Conservation (phyloP, 2,113 vertebrate genomes). For the Myotis davidii region DNA sequence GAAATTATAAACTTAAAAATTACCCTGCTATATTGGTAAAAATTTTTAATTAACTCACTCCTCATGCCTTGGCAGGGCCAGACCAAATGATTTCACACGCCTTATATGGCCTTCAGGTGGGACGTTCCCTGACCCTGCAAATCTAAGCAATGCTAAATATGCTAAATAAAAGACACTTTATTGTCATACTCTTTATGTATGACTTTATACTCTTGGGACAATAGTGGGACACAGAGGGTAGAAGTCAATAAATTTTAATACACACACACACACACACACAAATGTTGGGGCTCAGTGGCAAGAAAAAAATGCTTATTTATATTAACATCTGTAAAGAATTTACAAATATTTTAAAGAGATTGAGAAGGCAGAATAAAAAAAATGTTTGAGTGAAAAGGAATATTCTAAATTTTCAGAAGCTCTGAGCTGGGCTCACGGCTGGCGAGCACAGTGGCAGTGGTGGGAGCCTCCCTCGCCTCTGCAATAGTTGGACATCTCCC, state of each 20-base stretch:
- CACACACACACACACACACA: background rate
- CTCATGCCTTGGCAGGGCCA: no score
- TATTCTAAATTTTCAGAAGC: background rate
- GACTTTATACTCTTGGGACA: slow-evolving; percentile 19
- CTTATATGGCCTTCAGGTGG: no score
- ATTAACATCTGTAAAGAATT: slow-evolving; percentile 11
- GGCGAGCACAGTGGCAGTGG: no score
- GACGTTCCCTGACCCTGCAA: no score
- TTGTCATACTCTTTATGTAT: no score
- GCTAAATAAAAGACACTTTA: slow-evolving; percentile 46
- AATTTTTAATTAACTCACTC: no score
- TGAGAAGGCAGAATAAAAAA: background rate
- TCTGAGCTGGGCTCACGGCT: no score
- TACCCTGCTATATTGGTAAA: no score
- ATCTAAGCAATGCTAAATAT: background rate
- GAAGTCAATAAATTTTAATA: slow-evolving; percentile 7
- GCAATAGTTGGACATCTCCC: no score
- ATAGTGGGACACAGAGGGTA: background rate
- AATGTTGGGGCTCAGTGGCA: background rate
- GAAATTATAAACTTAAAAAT: no score
- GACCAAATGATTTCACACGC: no score
- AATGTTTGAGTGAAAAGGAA: slow-evolving; percentile 16
- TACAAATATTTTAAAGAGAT: slow-evolving; percentile 8
- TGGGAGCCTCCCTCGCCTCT: no score
- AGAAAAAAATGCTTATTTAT: slow-evolving; percentile 1